Base-by-base conservation (phyloP, 2,797 vertebrate genomes). In the Lepus oiostolus region DNA sequence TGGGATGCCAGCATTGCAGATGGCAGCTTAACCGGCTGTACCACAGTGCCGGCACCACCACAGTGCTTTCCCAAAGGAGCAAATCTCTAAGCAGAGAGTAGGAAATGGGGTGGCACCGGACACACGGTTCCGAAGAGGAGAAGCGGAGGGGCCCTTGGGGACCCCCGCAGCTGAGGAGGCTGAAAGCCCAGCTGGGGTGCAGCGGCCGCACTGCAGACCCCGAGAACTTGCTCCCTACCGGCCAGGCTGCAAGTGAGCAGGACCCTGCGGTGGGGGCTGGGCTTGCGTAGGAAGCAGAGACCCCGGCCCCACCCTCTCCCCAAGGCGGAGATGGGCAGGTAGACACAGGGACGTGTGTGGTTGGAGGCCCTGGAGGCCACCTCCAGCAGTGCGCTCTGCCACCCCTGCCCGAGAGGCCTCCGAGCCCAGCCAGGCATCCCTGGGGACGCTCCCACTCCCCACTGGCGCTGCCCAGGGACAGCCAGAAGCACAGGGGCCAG, bases 101-200 rank as follows among this genome's bases (percentile, higher is more conserved):
- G 42, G 11, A 77, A 63, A 86, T 19, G 14, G 65, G 58, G 67
- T 14, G 65, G 85, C 54, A 62, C 22, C 65, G 77, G 89, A 47
- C 77, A 75, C 28, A 28, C 60, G 28, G 62, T 81, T 95, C 50
- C 63, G 21, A 67, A 90, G 58, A 22, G 47, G 58, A 62, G 91
- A 95, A 93, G n/a, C 90, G 93, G 63, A 79, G 54, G 28, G n/a
- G 38, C 65, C 12, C 63, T 74, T 85, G 65, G 72, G 50, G 52
- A 91, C 42, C 65, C 81, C 1, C 38, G 75, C 68, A 91, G 54
- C 17, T n/a, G 42, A 21, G 50, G 76, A 85, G 85, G 54, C 68
- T 80, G 60, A 88, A 35, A 19, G 76, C 63, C 38, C 32, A 47
- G 32, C 30, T 63, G 38, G 70, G 35, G 9, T 14, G 50, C 80